Evolutionary conservation across 1,140 invertebrate genomes (phyloP).

Genomic region (Chlorops oryzae): DNA sequence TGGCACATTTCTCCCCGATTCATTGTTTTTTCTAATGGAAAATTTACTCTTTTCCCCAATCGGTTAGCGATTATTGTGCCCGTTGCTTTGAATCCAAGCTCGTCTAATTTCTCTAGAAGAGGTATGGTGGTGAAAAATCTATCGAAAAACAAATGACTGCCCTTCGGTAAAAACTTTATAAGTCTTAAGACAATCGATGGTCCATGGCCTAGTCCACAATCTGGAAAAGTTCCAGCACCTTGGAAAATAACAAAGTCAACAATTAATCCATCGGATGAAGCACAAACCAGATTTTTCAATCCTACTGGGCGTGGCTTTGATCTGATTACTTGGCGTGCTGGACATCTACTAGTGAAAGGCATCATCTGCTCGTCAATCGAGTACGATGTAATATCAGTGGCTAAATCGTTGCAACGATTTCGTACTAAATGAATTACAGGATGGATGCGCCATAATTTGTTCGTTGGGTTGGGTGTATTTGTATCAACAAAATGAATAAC

Average conservation of each 20-base stretch:
- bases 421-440: background rate
- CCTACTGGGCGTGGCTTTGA: conserved; percentile 14
- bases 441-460: conserved; percentile 1
- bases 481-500: background rate
- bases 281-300: conserved; percentile 2
- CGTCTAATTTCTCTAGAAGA: conserved; percentile 3
- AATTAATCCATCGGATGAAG: background rate
- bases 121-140: conserved; percentile 12
- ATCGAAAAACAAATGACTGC: conserved; percentile 10
- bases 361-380: conserved; percentile 32
- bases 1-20: background rate
- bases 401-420: conserved; percentile 1
- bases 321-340: conserved; percentile 14
- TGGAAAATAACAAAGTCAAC: conserved; percentile 4
- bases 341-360: conserved; percentile 21
- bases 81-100: background rate
- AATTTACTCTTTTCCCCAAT: background rate
- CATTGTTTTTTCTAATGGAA: background rate
- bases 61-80: conserved; percentile 2
- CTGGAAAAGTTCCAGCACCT: conserved; percentile 12
- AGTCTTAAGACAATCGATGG: conserved; percentile 8
- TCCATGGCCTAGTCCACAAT: conserved; percentile 5
- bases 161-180: conserved; percentile 5
- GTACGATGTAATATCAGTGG: conserved; percentile 1
- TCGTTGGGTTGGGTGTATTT: background rate